phyloP scores from a whole-genome alignment of 2,888 invertebrate genomes.

The Thysanoteuthis rhombus region DNA sequence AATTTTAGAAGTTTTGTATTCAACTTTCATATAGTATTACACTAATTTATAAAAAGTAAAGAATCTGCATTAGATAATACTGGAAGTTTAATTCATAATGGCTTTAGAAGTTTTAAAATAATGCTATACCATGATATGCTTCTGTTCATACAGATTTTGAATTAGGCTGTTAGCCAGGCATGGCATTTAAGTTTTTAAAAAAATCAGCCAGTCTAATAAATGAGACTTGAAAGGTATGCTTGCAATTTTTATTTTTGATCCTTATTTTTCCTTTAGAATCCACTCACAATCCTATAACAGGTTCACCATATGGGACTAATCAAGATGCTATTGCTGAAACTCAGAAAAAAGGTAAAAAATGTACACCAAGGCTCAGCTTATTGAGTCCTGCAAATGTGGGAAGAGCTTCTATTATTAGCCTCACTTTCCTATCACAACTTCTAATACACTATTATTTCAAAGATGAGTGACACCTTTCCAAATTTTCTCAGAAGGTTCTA shows the following conservation, averaged over 20 bases:
- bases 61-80: background rate
- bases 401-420: background rate
- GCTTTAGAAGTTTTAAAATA: background rate
- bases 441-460: background rate
- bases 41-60: background rate
- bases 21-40: background rate
- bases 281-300: background rate
- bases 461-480: background rate
- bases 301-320: background rate
- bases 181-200: background rate
- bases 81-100: background rate
- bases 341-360: background rate
- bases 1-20: background rate
- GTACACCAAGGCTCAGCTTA: background rate
- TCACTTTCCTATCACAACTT: background rate
- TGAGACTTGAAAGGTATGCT: background rate
- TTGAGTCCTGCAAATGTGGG: background rate
- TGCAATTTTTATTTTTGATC: background rate
- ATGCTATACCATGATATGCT: background rate
- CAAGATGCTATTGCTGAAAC: background rate
- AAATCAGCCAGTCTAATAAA: background rate
- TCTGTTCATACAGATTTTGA: background rate
- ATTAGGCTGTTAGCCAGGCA: background rate
- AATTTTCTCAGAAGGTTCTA: background rate
- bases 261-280: constrained; percentile 12